Base-by-base conservation (phyloP, 2,888 invertebrate genomes). In the Aleiodes testaceus region DNA sequence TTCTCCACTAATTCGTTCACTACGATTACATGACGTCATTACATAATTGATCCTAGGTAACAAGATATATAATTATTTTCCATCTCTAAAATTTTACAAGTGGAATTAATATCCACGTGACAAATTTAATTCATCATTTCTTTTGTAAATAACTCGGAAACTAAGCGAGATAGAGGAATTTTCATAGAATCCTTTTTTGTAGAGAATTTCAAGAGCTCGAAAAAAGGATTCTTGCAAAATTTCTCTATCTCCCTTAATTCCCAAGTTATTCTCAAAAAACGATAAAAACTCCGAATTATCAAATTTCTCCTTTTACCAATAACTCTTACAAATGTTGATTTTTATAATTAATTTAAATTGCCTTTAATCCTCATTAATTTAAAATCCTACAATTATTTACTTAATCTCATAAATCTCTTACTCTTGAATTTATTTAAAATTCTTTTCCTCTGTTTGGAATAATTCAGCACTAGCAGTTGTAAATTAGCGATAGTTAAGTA, bases 11-110 rank as follows among this genome's bases (percentile, higher is more conserved):
- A 42, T 59, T 59, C 44, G 7, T 47, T 45, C 16, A 36, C 63
- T 63, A 63, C 63, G 26, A 30, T 55, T 66, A 66, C 47, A 66
- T 55, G 30, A 70, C 44, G 53, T 55, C 18, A 30, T 70, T 66
- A 65, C 26, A 69, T 74, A 72, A 67, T 75, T 72, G 59, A 73
- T 74, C 69, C 36, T 66, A 71, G 65, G 72, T 73, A 76, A 74
- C 72, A 69, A 72, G 63, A 45, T 69, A 49, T 73, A 73, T 71
- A 18, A 30, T 67, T 71, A 68, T 68, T 45, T 22, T 67, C 16
- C 55, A 26, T 67, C 1, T 49, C 18, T 20, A 5, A 47, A 5
- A 14, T 47, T 14, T 14, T 47, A 14, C 5, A 47, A 47, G n/a
- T 36, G 61, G 61, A 53, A 53, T 49, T 20, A 20, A 45, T 47